Conservation (phyloP, 1,140 invertebrate species). For the Chironomus tepperi region DNA sequence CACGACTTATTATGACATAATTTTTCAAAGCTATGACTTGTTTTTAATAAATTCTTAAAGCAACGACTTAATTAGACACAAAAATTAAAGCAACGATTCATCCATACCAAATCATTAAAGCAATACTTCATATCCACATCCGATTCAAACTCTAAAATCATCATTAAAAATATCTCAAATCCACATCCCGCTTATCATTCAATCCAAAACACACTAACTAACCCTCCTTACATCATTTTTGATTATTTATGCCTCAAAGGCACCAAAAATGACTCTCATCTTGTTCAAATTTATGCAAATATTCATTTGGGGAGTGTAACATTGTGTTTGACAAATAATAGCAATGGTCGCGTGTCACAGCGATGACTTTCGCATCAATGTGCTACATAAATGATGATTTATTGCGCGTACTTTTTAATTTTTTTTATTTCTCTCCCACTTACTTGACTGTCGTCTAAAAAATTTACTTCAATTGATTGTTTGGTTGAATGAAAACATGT, state of each 20-base stretch:
- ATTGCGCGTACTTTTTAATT: neutral
- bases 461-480: constrained; percentile 7
- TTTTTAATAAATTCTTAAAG: too few species aligned
- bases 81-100: too few species aligned
- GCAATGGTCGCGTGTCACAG: neutral
- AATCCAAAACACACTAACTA: too few species aligned
- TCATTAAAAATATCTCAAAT: too few species aligned
- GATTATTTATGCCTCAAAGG: neutral
- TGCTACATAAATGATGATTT: neutral
- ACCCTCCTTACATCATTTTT: neutral
- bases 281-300: neutral
- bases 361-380: neutral
- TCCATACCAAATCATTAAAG: too few species aligned
- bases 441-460: neutral
- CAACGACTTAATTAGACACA: too few species aligned
- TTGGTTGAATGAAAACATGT: constrained; percentile 2
- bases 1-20: too few species aligned
- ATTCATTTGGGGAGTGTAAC: neutral
- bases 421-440: too few species aligned
- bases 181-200: too few species aligned
- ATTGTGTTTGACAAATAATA: constrained; percentile 11
- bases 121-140: too few species aligned
- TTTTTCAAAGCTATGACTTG: too few species aligned
- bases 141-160: too few species aligned
- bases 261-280: neutral